Percentiles rank a stretch among this genome's conserved stretches.
Evolutionary conservation across 2,797 vertebrate genomes (phyloP).

Genomic region (Trichosurus vulpecula): DNA sequence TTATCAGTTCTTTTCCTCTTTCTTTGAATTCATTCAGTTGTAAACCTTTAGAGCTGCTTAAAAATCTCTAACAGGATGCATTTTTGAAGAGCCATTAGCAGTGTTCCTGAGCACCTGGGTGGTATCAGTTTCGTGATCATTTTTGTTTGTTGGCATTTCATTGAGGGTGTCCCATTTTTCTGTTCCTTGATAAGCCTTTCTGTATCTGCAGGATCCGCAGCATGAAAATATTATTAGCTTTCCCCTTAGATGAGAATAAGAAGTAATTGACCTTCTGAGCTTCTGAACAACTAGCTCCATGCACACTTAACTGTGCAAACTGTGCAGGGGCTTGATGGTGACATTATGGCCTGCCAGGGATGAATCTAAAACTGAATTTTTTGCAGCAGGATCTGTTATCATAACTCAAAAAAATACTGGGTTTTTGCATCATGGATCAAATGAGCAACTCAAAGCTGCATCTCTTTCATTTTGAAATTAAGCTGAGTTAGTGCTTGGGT

Average conservation of each 20-base stretch:
- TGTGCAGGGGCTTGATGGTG: neutral
- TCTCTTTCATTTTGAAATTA: conserved; percentile 31
- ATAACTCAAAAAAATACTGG: neutral
- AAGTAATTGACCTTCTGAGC: neutral
- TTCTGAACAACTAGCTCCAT: neutral
- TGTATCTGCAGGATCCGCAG: conserved; percentile 25
- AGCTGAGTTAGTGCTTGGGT: neutral
- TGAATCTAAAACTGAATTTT: conserved; percentile 13
- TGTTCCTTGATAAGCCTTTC: conserved; percentile 20
- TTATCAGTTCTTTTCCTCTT: neutral
- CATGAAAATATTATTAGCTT: conserved; percentile 37
- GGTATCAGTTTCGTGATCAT: neutral
- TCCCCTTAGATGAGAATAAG: conserved; percentile 5
- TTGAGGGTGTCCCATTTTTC: neutral
- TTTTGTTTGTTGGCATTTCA: neutral
- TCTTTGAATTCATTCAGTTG: neutral
- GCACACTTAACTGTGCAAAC: neutral
- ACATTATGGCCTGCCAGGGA: neutral
- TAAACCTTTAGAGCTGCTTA: neutral
- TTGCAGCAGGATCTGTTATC: conserved; percentile 5
- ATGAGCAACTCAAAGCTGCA: neutral
- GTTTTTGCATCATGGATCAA: neutral
- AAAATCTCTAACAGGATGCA: neutral
- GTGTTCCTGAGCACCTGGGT: neutral
- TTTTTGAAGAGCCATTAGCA: neutral